Evolutionary conservation across 1,140 invertebrate species (phyloP).

Genomic region (Cecropterus lyciades): DNA sequence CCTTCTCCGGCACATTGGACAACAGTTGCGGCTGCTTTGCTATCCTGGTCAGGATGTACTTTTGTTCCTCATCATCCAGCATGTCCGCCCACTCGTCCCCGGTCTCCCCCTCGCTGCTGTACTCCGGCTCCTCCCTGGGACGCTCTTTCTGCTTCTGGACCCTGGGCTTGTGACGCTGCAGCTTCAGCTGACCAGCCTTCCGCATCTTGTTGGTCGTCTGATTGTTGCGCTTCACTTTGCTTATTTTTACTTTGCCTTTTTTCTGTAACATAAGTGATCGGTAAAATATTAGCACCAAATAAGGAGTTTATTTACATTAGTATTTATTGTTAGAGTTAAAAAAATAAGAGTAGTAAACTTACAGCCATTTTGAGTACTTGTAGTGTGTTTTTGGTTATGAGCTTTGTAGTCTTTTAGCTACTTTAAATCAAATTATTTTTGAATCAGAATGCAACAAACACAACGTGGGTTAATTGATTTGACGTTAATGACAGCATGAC

Average conservation of each 20-base stretch:
- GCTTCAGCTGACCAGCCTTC: constrained; percentile 86
- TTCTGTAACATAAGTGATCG: constrained; percentile 66
- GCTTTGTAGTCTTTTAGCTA: no score
- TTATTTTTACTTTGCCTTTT: constrained; percentile 85
- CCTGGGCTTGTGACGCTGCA: constrained; percentile 74
- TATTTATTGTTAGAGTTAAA: no score
- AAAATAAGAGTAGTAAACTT: constrained; percentile 38
- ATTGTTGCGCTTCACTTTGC: constrained; percentile 87
- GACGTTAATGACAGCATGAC: no score
- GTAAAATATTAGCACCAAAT: no score
- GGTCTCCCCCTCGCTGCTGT: constrained; percentile 73
- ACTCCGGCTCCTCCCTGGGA: constrained; percentile 50
- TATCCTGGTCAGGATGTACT: constrained; percentile 85
- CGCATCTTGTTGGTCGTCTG: constrained; percentile 86
- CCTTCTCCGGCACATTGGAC: constrained; percentile 67
- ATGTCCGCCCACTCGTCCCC: constrained; percentile 86
- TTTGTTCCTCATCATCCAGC: constrained; percentile 86
- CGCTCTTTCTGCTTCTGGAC: constrained; percentile 75
- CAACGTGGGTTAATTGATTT: no score
- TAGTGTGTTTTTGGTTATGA: no score
- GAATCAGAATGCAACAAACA: no score
- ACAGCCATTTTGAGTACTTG: constrained; percentile 58
- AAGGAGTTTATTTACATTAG: no score
- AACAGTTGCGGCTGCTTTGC: constrained; percentile 67
- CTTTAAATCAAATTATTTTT: no score